Conservation (phyloP, 2,888 invertebrate genomes). For the Drosophila rellima region DNA sequence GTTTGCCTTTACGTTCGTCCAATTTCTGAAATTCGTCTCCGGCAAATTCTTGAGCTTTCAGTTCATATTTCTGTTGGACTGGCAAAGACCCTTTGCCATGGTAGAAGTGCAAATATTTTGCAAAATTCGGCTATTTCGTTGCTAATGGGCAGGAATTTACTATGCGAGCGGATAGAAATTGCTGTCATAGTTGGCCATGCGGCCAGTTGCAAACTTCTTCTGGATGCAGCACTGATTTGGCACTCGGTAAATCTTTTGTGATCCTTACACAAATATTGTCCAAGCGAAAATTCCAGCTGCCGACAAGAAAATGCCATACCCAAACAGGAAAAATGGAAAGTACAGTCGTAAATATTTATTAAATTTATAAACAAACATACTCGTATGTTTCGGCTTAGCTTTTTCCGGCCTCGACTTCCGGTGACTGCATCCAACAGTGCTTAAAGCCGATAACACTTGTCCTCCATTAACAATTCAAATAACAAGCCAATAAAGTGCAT, state of each 20-base stretch:
- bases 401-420: conserved; percentile 23
- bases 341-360: neutral
- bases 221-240: neutral
- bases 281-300: neutral
- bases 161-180: conserved; percentile 32
- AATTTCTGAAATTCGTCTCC: conserved; percentile 55
- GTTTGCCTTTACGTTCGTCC: conserved; percentile 47
- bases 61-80: conserved; percentile 18
- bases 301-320: neutral
- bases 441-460: conserved; percentile 59
- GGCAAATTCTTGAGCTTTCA: conserved; percentile 41
- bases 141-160: conserved; percentile 50
- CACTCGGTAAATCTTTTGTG: conserved; percentile 6
- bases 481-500: neutral
- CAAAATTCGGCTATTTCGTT: conserved; percentile 37
- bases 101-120: conserved; percentile 48
- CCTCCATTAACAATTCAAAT: conserved; percentile 64
- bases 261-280: conserved; percentile 6
- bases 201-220: neutral
- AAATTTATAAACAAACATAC: neutral
- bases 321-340: neutral
- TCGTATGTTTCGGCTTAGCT: conserved; percentile 22
- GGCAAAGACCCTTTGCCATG: conserved; percentile 39
- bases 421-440: conserved; percentile 30
- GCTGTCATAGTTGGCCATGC: conserved; percentile 9